phyloP scores from a whole-genome alignment of 2,113 vertebrate species.

The Ailuropoda melanoleuca region DNA sequence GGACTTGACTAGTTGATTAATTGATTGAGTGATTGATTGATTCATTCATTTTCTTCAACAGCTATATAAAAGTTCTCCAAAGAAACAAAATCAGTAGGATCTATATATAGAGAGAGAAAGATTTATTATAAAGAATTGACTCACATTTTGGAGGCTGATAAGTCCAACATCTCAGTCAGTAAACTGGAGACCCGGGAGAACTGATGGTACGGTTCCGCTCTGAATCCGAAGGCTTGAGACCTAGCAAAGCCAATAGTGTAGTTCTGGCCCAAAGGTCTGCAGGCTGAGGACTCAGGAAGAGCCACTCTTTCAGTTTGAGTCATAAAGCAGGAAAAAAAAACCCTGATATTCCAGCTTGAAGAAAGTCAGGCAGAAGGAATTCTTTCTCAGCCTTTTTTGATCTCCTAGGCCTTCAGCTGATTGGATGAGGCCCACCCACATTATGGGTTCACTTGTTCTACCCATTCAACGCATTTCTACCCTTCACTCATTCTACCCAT shows the following conservation, averaged over 20 bases:
- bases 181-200: neutral
- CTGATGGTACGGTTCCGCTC: neutral
- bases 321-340: neutral
- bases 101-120: neutral
- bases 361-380: neutral
- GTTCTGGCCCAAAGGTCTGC: neutral
- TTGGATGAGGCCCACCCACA: neutral
- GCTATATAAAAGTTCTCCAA: neutral
- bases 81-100: neutral
- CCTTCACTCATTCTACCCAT: neutral
- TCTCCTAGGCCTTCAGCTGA: neutral
- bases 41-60: neutral
- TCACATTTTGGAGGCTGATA: neutral
- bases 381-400: neutral
- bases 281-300: neutral
- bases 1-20: neutral
- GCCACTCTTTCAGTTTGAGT: neutral
- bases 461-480: no score
- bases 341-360: neutral
- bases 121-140: neutral
- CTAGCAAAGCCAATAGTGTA: neutral
- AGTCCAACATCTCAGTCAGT: neutral
- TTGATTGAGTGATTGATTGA: neutral
- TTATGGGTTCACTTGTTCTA: neutral
- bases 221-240: neutral